Percentiles rank a stretch among this genome's conserved stretches.
Evolutionary conservation across 2,113 vertebrate species (phyloP).

Genomic region (Cebus imitator): DNA sequence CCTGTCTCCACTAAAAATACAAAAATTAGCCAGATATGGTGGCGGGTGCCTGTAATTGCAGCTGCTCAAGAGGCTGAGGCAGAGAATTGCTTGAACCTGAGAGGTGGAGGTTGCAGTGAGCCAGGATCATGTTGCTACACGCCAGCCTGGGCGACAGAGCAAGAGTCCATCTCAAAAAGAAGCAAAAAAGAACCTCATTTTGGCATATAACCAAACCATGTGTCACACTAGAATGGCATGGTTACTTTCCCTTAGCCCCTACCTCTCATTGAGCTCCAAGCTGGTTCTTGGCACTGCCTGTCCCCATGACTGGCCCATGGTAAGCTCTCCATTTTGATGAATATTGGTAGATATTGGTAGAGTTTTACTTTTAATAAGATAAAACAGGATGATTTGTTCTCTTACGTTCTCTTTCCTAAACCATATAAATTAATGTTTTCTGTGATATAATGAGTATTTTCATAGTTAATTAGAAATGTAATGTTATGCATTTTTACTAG

Average conservation of each 20-base stretch:
- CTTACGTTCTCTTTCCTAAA: not conserved
- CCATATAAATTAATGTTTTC: not conserved
- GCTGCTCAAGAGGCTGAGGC: too few species aligned
- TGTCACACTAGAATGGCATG: not conserved
- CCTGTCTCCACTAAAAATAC: too few species aligned
- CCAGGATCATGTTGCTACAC: too few species aligned
- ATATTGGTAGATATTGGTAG: not conserved
- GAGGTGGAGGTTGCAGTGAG: too few species aligned
- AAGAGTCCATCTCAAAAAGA: too few species aligned
- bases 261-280: too few species aligned
- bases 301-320: not conserved
- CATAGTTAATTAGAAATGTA: not conserved
- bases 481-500: not conserved
- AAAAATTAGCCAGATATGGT: too few species aligned
- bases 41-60: too few species aligned
- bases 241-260: not conserved
- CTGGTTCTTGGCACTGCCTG: not conserved
- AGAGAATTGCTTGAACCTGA: too few species aligned
- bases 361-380: not conserved
- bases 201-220: not conserved
- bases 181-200: not conserved
- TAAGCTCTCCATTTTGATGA: not conserved
- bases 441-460: not conserved
- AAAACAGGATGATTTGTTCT: not conserved
- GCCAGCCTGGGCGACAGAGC: too few species aligned